Evolutionary conservation across 2,113 vertebrate genomes (phyloP).

Genomic region (Rhinolophus sinicus): DNA sequence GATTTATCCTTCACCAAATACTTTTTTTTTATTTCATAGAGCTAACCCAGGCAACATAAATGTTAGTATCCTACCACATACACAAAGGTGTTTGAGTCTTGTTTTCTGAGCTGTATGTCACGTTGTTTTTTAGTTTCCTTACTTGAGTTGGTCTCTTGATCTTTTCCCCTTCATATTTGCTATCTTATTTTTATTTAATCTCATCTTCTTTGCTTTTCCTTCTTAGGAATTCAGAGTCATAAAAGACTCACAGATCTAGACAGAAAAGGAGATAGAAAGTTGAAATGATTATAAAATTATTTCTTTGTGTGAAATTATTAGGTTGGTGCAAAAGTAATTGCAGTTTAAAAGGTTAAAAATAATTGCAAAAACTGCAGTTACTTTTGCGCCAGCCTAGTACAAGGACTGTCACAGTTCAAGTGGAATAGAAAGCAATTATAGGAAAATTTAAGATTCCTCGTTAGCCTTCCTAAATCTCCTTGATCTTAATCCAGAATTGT

Average conservation of each 20-base stretch:
- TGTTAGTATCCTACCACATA: neutral
- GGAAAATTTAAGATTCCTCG: constrained; percentile 3
- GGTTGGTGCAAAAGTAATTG: too few relatives aligned
- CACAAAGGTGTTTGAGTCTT: neutral
- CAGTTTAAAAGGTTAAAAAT: too few relatives aligned
- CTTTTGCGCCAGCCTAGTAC: too few relatives aligned
- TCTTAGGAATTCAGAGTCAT: neutral
- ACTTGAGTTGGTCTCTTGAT: neutral
- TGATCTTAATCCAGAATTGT: constrained; percentile 51
- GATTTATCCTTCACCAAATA: neutral
- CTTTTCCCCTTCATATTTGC: neutral
- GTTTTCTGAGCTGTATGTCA: constrained; percentile 48
- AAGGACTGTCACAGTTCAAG: constrained; percentile 4
- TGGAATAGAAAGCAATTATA: neutral
- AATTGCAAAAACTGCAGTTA: too few relatives aligned
- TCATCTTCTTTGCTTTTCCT: neutral
- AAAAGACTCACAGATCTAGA: neutral
- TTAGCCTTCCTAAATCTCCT: constrained; percentile 18
- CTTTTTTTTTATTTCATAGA: constrained; percentile 6
- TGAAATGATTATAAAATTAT: constrained; percentile 8
- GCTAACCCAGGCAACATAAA: neutral
- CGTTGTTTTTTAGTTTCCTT: neutral
- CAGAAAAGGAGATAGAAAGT: neutral
- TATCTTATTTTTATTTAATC: constrained; percentile 38
- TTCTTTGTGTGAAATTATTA: constrained; percentile 27